Conservation (phyloP, 2,888 invertebrate genomes). For the Parnassius apollo region DNA sequence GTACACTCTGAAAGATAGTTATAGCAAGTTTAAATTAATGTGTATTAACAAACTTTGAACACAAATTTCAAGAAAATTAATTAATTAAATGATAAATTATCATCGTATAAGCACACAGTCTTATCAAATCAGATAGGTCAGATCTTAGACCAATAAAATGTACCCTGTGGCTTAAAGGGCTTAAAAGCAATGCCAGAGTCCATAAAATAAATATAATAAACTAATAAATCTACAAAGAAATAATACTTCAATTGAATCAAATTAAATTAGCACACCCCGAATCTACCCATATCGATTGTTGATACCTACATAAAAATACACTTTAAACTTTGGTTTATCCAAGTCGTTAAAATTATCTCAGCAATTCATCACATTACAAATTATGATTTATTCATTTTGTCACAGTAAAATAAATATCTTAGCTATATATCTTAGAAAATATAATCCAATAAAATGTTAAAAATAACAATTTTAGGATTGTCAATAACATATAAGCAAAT, state of each 20-base stretch:
- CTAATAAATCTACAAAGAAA: slow-evolving; percentile 3
- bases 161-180: too few species aligned
- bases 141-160: too few species aligned
- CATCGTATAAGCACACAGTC: too few species aligned
- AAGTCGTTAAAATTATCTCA: slow-evolving; percentile 1
- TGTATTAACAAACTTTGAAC: background rate
- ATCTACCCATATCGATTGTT: slow-evolving; percentile 13
- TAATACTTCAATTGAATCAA: slow-evolving; percentile 2
- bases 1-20: slow-evolving; percentile 2
- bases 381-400: background rate
- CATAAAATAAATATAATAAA: background rate
- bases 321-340: background rate
- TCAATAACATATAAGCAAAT: too few species aligned
- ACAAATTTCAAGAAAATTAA: background rate
- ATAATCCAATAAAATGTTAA: too few species aligned
- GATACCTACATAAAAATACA: slow-evolving; percentile 2
- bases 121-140: too few species aligned
- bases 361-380: background rate
- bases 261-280: slow-evolving; percentile 19
- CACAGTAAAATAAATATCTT: background rate
- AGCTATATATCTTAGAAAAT: background rate
- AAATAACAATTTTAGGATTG: too few species aligned
- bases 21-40: too few species aligned
- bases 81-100: background rate
- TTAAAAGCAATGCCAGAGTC: too few species aligned